These are phyloP conservation scores for Pheosia gnoma DNA, from an alignment of 2,888 invertebrate species.

Conservation along the genomic window DNA sequence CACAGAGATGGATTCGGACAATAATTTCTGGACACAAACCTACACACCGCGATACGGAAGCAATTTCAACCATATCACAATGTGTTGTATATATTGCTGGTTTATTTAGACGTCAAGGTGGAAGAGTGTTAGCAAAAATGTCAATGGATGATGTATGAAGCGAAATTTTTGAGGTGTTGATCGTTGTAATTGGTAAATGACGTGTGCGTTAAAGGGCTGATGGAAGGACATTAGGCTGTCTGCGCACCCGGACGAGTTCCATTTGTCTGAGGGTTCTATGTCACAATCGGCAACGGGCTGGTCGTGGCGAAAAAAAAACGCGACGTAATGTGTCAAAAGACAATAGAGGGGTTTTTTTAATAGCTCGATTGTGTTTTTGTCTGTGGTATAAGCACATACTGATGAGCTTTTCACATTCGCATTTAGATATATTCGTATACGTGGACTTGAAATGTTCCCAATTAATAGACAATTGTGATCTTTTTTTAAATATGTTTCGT, in stretches of 20 bases:
- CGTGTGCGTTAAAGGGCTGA: conserved; percentile 80
- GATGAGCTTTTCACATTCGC: conserved; percentile 18
- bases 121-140: conserved; percentile 7
- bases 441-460: no score
- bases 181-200: conserved; percentile 72
- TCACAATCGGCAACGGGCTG: conserved; percentile 68
- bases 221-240: conserved; percentile 81
- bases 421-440: conserved; percentile 12
- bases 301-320: conserved; percentile 52
- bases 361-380: conserved; percentile 27
- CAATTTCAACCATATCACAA: conserved; percentile 3
- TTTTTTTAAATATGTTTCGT: no score
- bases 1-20: conserved; percentile 78
- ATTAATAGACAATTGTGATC: no score
- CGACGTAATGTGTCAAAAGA: conserved; percentile 64
- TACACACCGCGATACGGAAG: conserved; percentile 34
- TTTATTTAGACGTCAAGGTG: conserved; percentile 2
- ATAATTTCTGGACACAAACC: conserved; percentile 76
- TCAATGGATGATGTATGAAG: conserved; percentile 42
- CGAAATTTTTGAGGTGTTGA: conserved; percentile 11
- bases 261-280: conserved; percentile 70
- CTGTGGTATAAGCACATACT: neutral
- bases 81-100: conserved; percentile 46
- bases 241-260: conserved; percentile 68
- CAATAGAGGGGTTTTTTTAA: conserved; percentile 41